These are phyloP conservation scores for Neoseiulus cucumeris DNA, from an alignment of 1,140 invertebrate species.

Conservation along the genomic window DNA sequence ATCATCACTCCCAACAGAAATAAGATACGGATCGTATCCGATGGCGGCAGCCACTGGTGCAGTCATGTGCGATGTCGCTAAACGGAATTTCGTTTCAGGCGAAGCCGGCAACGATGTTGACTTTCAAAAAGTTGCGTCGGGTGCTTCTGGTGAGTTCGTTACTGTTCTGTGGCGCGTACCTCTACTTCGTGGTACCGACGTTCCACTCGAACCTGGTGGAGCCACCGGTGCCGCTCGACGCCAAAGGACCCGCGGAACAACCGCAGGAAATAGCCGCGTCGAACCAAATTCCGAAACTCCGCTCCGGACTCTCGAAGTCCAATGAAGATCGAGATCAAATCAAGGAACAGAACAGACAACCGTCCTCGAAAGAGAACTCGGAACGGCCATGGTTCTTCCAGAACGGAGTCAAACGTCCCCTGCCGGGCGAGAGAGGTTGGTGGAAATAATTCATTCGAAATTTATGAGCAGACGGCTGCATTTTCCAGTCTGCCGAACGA, in stretches of 20 bases:
- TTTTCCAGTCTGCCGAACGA: too few relatives aligned
- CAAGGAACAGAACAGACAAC: neutral
- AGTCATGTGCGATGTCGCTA: too few relatives aligned
- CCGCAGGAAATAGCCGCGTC: neutral
- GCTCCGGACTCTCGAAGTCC: too few relatives aligned
- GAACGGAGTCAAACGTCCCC: neutral
- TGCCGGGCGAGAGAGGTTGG: neutral
- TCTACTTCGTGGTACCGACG: neutral
- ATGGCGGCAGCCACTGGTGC: too few relatives aligned
- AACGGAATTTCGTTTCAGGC: too few relatives aligned
- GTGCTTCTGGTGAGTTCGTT: neutral
- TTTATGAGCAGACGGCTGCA: too few relatives aligned
- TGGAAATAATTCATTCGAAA: neutral
- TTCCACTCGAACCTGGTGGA: neutral
- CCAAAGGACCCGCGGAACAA: neutral
- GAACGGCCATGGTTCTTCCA: neutral
- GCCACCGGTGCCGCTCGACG: neutral
- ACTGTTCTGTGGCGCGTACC: neutral
- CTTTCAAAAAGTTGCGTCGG: constrained; percentile 1
- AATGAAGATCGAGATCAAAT: neutral
- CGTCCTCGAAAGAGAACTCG: neutral
- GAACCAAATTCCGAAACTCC: too few relatives aligned
- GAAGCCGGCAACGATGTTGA: neutral
- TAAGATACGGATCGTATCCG: too few relatives aligned
- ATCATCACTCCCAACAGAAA: too few relatives aligned